A percentile compares a stretch with the other conserved stretches of the same genome.
phyloP scores from a whole-genome alignment of 2,113 vertebrate species.

The Onychorhynchus coronatus region DNA sequence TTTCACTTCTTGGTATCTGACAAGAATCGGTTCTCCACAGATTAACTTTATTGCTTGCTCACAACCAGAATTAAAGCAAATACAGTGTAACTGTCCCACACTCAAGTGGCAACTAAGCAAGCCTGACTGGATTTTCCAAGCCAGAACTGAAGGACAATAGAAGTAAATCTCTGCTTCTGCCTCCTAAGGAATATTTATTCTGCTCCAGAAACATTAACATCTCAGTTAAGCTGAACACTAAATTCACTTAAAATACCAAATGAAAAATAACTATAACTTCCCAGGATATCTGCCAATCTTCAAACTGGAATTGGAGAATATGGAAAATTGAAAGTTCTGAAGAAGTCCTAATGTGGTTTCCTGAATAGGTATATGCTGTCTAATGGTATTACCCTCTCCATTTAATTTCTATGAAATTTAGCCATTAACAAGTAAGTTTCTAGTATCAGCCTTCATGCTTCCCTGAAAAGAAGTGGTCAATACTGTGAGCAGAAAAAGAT shows the following conservation, averaged over 20 bases:
- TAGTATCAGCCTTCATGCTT: background rate
- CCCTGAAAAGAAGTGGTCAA: background rate
- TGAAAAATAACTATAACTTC: background rate
- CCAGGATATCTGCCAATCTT: background rate
- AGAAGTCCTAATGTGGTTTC: background rate
- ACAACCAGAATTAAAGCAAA: background rate
- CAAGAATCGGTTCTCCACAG: background rate
- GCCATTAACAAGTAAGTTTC: background rate
- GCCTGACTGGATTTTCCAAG: background rate
- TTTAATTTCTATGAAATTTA: background rate
- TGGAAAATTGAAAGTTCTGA: background rate
- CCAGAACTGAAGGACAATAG: background rate
- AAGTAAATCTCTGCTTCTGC: background rate
- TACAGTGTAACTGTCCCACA: background rate
- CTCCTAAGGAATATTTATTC: background rate
- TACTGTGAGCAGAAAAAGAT: background rate
- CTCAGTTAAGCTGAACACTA: background rate
- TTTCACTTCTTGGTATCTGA: background rate
- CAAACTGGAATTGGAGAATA: background rate
- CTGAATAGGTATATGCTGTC: background rate
- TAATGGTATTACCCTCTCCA: background rate
- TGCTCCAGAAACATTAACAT: background rate
- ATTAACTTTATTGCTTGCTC: background rate
- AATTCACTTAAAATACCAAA: background rate
- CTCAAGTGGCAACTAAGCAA: background rate